A percentile compares a stretch with the other conserved stretches of the same genome.
These are phyloP conservation scores for Bombus haemorrhoidalis DNA, from an alignment of 1,140 invertebrate species.

Conservation along the genomic window DNA sequence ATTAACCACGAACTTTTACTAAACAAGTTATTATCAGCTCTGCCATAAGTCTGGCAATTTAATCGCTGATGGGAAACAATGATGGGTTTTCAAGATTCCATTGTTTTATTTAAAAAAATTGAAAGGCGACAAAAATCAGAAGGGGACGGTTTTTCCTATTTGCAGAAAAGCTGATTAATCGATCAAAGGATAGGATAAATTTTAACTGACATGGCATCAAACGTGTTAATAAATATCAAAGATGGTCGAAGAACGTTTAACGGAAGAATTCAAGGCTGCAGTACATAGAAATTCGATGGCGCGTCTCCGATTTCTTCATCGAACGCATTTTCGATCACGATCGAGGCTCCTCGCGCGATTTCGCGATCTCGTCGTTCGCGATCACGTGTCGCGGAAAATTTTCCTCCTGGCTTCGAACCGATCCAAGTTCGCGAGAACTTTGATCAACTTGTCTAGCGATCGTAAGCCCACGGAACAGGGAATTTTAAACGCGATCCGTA, in stretches of 20 bases:
- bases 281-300: background rate
- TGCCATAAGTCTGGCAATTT: too few species aligned
- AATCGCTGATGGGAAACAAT: too few species aligned
- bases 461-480: background rate
- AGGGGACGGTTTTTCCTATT: too few species aligned
- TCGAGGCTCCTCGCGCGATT: background rate
- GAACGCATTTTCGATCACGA: background rate
- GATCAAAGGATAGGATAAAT: background rate
- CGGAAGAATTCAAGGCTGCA: background rate
- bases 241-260: background rate
- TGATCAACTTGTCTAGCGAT: background rate
- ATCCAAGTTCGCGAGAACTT: background rate
- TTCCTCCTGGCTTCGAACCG: background rate
- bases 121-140: background rate
- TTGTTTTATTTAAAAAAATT: background rate
- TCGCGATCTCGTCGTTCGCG: too few species aligned
- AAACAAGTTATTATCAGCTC: too few species aligned
- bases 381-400: slow-evolving; percentile 1
- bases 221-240: background rate
- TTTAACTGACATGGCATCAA: background rate
- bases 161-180: too few species aligned
- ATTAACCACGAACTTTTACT: too few species aligned
- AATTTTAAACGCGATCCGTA: background rate
- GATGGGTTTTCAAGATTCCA: background rate
- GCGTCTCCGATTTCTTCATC: background rate